phyloP scores from a whole-genome alignment of 2,797 vertebrate genomes.

The Eleutherodactylus coqui region DNA sequence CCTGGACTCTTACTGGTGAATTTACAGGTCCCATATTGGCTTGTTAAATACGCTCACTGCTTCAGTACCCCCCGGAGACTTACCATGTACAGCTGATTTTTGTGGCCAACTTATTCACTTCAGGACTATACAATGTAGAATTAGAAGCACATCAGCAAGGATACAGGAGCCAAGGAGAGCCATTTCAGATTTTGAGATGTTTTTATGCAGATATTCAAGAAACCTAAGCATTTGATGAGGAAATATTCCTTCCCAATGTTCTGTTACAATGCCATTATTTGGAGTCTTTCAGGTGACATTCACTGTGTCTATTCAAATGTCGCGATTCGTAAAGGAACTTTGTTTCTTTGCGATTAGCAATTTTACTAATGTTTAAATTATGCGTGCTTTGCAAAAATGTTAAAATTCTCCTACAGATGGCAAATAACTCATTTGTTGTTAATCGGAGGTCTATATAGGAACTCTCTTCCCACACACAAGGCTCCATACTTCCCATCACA shows the following conservation, averaged over 20 bases:
- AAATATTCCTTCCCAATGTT: neutral
- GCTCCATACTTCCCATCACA: constrained; percentile 1
- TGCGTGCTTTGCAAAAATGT: neutral
- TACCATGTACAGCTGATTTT: neutral
- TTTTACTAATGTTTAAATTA: neutral
- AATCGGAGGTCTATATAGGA: neutral
- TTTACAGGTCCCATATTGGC: too few relatives aligned
- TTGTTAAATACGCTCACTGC: too few relatives aligned
- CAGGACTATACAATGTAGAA: too few relatives aligned
- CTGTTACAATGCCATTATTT: neutral
- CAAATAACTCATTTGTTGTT: neutral
- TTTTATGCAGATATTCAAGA: too few relatives aligned
- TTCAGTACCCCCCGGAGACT: too few relatives aligned
- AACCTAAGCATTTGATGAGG: too few relatives aligned
- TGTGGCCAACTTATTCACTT: neutral
- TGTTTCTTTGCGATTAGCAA: neutral
- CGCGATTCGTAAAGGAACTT: neutral
- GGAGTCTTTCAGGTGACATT: neutral
- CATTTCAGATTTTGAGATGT: too few relatives aligned
- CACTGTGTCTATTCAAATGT: neutral
- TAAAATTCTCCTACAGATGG: neutral
- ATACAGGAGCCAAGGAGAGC: too few relatives aligned
- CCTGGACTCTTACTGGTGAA: too few relatives aligned
- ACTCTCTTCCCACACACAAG: constrained; percentile 20
- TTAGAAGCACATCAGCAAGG: too few relatives aligned